Conservation (phyloP, 2,797 vertebrate species). For the Toxotes lorentzi region DNA sequence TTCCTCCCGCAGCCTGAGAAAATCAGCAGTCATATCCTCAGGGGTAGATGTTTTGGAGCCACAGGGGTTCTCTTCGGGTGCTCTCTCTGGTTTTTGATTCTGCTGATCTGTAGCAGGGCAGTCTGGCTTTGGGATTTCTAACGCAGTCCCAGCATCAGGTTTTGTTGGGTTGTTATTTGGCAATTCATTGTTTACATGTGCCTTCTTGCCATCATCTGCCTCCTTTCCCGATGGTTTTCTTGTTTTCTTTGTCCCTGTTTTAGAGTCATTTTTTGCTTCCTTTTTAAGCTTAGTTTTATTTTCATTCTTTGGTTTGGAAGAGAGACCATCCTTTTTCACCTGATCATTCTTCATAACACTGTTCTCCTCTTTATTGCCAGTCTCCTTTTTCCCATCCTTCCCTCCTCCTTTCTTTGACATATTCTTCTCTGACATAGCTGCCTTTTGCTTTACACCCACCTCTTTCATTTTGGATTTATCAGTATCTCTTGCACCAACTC, state of each 20-base stretch:
- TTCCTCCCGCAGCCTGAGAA: conserved; percentile 73
- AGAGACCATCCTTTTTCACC: conserved; percentile 71
- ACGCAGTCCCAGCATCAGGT: conserved; percentile 60
- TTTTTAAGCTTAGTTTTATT: conserved; percentile 80
- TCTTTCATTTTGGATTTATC: conserved; percentile 77
- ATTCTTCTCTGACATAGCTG: conserved; percentile 64
- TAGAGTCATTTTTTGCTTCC: conserved; percentile 85
- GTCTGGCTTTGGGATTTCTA: conserved; percentile 58
- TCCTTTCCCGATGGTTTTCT: conserved; percentile 72
- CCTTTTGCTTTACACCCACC: conserved; percentile 60
- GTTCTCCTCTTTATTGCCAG: conserved; percentile 73
- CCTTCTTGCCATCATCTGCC: conserved; percentile 70
- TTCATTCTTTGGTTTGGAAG: conserved; percentile 83
- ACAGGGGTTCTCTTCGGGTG: conserved; percentile 47
- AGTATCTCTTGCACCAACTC: conserved; percentile 50
- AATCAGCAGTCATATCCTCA: conserved; percentile 84
- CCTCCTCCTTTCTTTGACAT: conserved; percentile 78
- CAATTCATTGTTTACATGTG: conserved; percentile 35
- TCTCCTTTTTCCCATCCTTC: conserved; percentile 77
- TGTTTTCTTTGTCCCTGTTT: conserved; percentile 73
- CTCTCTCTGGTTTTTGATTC: conserved; percentile 62
- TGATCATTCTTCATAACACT: conserved; percentile 63
- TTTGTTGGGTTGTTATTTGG: conserved; percentile 70
- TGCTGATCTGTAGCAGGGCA: conserved; percentile 57
- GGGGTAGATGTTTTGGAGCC: conserved; percentile 85